A percentile compares a stretch with the other conserved stretches of the same genome.
Evolutionary conservation across 2,888 invertebrate genomes (phyloP).

Genomic region (Phaonia tiefii): DNA sequence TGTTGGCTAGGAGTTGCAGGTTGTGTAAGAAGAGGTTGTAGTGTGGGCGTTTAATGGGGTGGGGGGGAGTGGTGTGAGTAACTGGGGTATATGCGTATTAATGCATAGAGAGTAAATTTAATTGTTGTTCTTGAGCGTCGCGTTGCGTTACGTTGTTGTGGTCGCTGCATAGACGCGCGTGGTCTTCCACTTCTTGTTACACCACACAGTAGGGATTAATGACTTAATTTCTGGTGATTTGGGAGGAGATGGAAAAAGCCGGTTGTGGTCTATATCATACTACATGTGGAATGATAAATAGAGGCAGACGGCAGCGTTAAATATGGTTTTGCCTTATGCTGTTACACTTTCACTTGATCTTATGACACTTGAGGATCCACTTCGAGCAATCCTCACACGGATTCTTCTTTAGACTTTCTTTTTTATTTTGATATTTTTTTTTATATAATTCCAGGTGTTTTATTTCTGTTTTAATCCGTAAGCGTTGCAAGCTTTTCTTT

Average conservation of each 20-base stretch:
- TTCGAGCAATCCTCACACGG: neutral
- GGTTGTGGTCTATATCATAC: conserved; percentile 40
- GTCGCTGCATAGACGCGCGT: conserved; percentile 42
- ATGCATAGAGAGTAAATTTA: conserved; percentile 62
- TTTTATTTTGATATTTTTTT: too few species aligned
- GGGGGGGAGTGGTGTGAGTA: neutral
- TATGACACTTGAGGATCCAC: conserved; percentile 4
- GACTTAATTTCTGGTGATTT: conserved; percentile 53
- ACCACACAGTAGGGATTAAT: conserved; percentile 49
- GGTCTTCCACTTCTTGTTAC: conserved; percentile 40
- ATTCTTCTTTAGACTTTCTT: neutral
- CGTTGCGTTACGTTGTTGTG: conserved; percentile 42
- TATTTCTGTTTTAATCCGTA: neutral
- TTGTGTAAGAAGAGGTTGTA: neutral
- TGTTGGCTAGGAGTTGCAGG: neutral
- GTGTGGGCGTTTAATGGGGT: conserved; percentile 45
- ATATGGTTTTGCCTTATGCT: conserved; percentile 28
- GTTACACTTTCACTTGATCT: conserved; percentile 27
- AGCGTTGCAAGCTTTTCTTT: neutral
- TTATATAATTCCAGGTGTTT: neutral
- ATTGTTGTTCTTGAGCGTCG: conserved; percentile 55
- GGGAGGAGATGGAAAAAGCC: conserved; percentile 28
- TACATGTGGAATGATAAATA: neutral
- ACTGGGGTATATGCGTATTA: conserved; percentile 61
- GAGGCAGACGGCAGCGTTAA: conserved; percentile 46